phyloP scores from a whole-genome alignment of 2,888 invertebrate species.

The Crocallis elinguaria region DNA sequence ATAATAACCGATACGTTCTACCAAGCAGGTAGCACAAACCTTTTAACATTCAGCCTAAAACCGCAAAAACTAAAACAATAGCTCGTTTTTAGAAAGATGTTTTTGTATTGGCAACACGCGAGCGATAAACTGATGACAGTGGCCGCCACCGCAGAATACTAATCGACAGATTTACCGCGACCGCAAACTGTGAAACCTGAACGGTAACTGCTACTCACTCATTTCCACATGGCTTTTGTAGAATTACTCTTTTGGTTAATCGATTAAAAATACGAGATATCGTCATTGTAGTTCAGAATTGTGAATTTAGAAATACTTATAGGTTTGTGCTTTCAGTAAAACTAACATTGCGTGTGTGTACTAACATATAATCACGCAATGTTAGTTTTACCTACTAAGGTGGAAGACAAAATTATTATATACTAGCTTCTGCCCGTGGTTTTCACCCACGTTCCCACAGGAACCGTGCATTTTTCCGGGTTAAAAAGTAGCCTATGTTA shows the following conservation, averaged over 20 bases:
- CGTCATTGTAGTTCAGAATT: no score
- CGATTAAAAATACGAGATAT: neutral
- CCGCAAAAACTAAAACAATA: conserved; percentile 55
- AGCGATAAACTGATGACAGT: conserved; percentile 64
- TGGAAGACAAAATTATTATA: no score
- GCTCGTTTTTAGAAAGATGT: conserved; percentile 48
- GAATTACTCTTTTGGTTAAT: conserved; percentile 11
- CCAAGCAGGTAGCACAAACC: conserved; percentile 26
- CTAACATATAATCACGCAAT: no score
- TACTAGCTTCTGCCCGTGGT: no score
- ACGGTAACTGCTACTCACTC: conserved; percentile 41
- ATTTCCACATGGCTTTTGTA: conserved; percentile 26
- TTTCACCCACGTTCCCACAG: no score
- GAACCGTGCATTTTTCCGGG: no score
- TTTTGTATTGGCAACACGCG: conserved; percentile 59
- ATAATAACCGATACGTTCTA: no score
- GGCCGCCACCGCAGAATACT: conserved; percentile 66
- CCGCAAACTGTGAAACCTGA: conserved; percentile 51
- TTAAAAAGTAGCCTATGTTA: no score
- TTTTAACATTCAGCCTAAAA: conserved; percentile 29
- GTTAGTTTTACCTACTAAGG: no score
- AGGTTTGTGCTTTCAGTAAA: no score
- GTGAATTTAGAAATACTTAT: no score
- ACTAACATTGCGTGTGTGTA: no score
- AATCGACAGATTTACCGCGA: conserved; percentile 67